Evolutionary conservation across 2,888 invertebrate species (phyloP), one percentile per base, ranked within the genome.

Genomic region (Polia nebulosa): DNA sequence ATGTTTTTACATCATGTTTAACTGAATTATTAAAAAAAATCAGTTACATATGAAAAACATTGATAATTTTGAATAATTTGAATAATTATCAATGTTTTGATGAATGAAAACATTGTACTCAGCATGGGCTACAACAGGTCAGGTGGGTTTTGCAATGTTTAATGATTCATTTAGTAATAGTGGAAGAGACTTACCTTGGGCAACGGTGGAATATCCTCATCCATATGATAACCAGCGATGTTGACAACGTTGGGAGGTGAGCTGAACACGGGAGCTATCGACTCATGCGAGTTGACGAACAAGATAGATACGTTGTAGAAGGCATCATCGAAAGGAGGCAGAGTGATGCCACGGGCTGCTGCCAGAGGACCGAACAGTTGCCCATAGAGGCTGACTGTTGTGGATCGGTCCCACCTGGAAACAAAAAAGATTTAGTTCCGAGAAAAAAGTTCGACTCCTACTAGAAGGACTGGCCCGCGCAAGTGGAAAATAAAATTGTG

Each of bases 161-260:
- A n/a, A n/a, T n/a, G n/a, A n/a, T n/a, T n/a, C n/a, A n/a, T n/a
- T n/a, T n/a, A n/a, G n/a, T n/a, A n/a, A n/a, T n/a, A n/a, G n/a
- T n/a, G n/a, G 1, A 39, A 39, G 6, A 17, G n/a, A 41, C 39
- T 41, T n/a, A 92, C 93, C 89, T 93, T 88, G 0, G 93, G 92
- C 8, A 93, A 59, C 0, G 90, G 85, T 0, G 87, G 84, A 0
- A 78, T 64, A 1, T 82, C 72, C 13, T 90, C 89, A 1, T 88
- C 86, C 2, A 92, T 91, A 66, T 93, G 93, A 45, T 87, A 93
- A 0, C 93, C 93, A 2, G 85, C 93, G 0, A 93, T 85, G 5
- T 89, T 87, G 1, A 93, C 58, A 0, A 90, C 90, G 41, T 93
- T 93, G 0, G 92, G 90, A 0, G 93, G 91, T 3, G 88, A 25